Evolutionary conservation across 1,140 invertebrate genomes (phyloP), one percentile per base, ranked within the genome.

Genomic region (Danaus melanippus): DNA sequence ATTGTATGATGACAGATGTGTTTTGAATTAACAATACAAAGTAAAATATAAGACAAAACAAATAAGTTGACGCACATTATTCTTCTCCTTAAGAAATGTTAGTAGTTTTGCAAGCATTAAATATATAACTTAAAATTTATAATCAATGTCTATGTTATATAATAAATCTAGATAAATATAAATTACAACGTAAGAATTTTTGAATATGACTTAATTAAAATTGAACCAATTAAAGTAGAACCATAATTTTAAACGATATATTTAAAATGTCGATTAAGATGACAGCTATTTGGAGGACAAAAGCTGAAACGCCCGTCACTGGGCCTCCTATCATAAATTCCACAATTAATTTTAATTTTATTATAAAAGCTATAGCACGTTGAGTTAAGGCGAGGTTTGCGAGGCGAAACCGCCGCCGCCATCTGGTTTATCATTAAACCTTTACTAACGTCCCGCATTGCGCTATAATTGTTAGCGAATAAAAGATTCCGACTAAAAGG

Each of bases 341-440:
- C 60, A 76, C 71, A 78, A 78, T 78, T 77, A 77, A 58, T 62
- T 60, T 65, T 59, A 62, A 79, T 76, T 77, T 82, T 78, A 80
- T 77, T 76, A 71, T 73, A 67, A 61, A 55, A 62, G 65, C 64
- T 62, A 73, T 68, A 64, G 71, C 66, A 64, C 60, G 71, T 77
- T 72, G 74, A 73, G 72, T 80, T 77, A 77, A 58, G 66, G 53
- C 43, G 60, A 71, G 69, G 77, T 83, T 80, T 80, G 67, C 68
- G 67, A 79, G 69, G 58, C 64, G 73, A 79, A 76, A 73, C 68
- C 69, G 46, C 68, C 64, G 72, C 68, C 59, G 59, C 63, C 65
- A 69, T 65, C 58, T 60, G 67, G 69, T 71, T 77, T 78, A 79
- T 80, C 74, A 80, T 79, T 80, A 74, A 79, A 71, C 61, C 61